A percentile compares a stretch with the other conserved stretches of the same genome.
Conservation (phyloP, 2,797 vertebrate genomes). For the Channa striata region DNA sequence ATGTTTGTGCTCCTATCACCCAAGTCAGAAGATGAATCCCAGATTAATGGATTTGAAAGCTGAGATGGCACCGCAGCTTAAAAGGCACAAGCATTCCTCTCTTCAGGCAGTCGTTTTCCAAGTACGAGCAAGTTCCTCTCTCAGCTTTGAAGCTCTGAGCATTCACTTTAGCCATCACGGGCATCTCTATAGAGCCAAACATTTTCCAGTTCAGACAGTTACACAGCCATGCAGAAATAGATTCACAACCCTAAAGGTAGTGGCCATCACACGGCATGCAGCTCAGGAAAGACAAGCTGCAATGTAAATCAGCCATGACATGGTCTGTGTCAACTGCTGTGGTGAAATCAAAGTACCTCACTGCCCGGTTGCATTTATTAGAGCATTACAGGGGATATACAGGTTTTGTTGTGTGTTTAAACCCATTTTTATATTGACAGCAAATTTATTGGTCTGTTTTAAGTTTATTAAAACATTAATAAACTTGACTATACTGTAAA, state of each 20-base stretch:
- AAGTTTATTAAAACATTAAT: no score
- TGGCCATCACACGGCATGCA: constrained; percentile 1
- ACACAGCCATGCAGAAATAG: constrained; percentile 9
- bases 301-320: neutral
- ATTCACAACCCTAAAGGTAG: constrained; percentile 7
- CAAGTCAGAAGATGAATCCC: constrained; percentile 22
- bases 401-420: no score
- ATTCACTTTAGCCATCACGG: constrained; percentile 31
- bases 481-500: no score
- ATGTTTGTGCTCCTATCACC: neutral
- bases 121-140: constrained; percentile 11
- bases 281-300: neutral
- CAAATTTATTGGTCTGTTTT: no score
- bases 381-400: no score
- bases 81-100: constrained; percentile 24
- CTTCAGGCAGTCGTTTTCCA: constrained; percentile 21
- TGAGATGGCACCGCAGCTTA: constrained; percentile 13
- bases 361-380: no score
- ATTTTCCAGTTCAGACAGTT: constrained; percentile 10
- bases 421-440: no score
- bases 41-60: constrained; percentile 39
- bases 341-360: no score
- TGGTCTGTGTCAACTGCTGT: no score
- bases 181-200: constrained; percentile 28
- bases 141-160: constrained; percentile 22